Evolutionary conservation across 2,797 vertebrate genomes (phyloP).

Genomic region (Podargus strigoides): DNA sequence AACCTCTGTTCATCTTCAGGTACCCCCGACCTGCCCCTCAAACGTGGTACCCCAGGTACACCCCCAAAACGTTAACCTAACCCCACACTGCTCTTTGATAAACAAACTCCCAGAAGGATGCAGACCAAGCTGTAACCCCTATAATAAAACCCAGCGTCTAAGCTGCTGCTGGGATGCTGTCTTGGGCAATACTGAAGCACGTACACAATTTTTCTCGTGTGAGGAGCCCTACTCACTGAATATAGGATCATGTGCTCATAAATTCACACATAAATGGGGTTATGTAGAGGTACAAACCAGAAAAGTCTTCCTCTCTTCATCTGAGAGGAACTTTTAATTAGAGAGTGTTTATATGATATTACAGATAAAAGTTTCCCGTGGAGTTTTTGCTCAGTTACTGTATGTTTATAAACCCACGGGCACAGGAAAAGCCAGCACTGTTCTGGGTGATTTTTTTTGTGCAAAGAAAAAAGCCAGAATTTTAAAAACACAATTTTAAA

Average conservation of each 20-base stretch:
- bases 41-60: fast-evolving
- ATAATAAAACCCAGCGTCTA: not conserved
- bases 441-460: not conserved
- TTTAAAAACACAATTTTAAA: not conserved
- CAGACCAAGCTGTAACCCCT: not conserved
- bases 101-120: not conserved
- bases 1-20: not conserved
- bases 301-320: not conserved
- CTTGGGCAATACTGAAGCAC: not conserved
- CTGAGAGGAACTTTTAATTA: not conserved
- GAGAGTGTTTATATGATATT: not conserved
- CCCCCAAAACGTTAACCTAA: too few relatives aligned
- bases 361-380: not conserved
- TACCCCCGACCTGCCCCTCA: fast-evolving
- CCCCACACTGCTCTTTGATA: fast-evolving
- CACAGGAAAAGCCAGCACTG: not conserved
- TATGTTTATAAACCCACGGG: not conserved
- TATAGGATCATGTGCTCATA: fast-evolving
- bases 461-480: not conserved
- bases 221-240: not conserved
- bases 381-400: not conserved
- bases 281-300: not conserved
- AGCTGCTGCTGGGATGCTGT: fast-evolving
- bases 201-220: fast-evolving
- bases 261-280: not conserved